A percentile compares a stretch with the other conserved stretches of the same genome.
phyloP scores from a whole-genome alignment of 2,797 vertebrate species.

The Clarias pachynema region DNA sequence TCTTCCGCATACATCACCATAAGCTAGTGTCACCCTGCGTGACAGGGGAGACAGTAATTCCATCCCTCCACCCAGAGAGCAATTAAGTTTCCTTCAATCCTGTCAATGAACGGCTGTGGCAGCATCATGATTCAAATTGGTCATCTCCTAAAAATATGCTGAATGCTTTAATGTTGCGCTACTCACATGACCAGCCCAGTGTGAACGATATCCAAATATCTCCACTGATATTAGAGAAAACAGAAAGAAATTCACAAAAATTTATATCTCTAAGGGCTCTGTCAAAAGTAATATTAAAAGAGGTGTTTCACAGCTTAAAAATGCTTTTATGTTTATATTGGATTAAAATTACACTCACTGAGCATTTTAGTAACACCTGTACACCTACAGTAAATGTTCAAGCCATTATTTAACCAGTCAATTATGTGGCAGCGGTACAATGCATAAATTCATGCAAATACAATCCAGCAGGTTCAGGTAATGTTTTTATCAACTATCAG shows the following conservation, averaged over 20 bases:
- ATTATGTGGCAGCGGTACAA: neutral
- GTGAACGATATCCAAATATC: neutral
- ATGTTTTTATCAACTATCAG: neutral
- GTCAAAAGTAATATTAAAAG: neutral
- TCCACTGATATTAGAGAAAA: neutral
- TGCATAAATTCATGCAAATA: neutral
- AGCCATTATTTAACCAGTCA: neutral
- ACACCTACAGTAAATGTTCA: neutral
- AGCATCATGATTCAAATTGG: neutral
- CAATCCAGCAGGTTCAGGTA: neutral
- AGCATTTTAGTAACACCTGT: neutral
- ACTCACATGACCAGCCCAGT: neutral
- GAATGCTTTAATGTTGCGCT: neutral
- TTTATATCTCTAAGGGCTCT: too few relatives aligned
- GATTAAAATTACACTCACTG: neutral
- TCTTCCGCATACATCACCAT: slow-evolving; percentile 1
- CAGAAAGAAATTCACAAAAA: neutral
- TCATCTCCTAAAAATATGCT: neutral
- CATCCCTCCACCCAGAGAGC: neutral
- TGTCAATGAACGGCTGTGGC: neutral
- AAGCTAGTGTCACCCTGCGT: neutral
- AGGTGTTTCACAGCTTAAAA: neutral
- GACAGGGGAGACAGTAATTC: neutral
- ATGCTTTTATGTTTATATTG: neutral
- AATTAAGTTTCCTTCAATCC: neutral